phyloP scores from a whole-genome alignment of 1,140 invertebrate genomes.

The Halictus rubicundus region DNA sequence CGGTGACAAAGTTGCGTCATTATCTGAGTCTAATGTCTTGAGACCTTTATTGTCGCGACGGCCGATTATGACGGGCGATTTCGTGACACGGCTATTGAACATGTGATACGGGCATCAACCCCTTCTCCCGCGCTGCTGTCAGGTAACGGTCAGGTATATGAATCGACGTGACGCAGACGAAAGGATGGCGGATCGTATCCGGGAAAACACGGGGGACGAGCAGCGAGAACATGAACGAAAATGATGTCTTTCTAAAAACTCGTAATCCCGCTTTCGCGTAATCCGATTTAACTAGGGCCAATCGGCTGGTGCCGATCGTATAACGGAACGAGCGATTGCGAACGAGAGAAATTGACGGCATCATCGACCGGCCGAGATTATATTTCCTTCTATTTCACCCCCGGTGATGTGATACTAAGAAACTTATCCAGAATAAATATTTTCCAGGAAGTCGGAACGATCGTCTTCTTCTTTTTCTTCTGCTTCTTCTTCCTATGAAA shows the following conservation, averaged over 20 bases:
- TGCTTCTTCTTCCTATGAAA: too few species aligned
- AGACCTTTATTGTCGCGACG: not conserved
- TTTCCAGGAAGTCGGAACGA: not conserved
- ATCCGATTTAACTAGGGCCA: slow-evolving; percentile 65
- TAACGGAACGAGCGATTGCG: slow-evolving; percentile 55
- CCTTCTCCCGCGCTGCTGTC: not conserved
- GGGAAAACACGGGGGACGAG: slow-evolving; percentile 47
- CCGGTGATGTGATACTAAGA: slow-evolving; percentile 15
- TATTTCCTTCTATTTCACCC: slow-evolving; percentile 38
- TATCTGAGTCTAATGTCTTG: not conserved
- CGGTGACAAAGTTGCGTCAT: slow-evolving; percentile 8
- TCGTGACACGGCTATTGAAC: slow-evolving; percentile 5
- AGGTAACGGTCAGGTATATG: slow-evolving; percentile 4
- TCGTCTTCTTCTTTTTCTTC: too few species aligned
- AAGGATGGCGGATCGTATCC: slow-evolving; percentile 48
- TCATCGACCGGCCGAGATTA: slow-evolving; percentile 49
- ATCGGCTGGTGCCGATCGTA: slow-evolving; percentile 48
- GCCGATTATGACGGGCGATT: slow-evolving; percentile 25
- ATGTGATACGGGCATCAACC: not conserved
- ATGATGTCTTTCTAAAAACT: slow-evolving; percentile 60
- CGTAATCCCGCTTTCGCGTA: slow-evolving; percentile 61
- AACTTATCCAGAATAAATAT: slow-evolving; percentile 29
- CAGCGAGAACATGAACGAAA: slow-evolving; percentile 8
- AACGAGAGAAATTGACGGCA: slow-evolving; percentile 54
- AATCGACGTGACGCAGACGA: slow-evolving; percentile 38